Percentiles rank a stretch among this genome's conserved stretches.
Conservation (phyloP, 2,888 invertebrate genomes). For the Penaeus monodon region DNA sequence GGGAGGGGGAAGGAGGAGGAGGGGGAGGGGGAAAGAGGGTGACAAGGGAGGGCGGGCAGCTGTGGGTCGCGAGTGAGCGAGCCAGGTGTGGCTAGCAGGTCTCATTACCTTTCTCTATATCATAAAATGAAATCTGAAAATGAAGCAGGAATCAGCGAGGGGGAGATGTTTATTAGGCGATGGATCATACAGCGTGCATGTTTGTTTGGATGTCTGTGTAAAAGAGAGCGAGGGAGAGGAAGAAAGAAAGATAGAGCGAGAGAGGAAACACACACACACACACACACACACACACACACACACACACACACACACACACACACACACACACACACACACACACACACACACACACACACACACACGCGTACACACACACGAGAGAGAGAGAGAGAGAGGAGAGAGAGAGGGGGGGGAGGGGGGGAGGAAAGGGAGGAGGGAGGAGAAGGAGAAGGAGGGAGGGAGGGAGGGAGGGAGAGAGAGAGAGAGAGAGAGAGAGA, state of each 20-base stretch:
- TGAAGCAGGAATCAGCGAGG: background rate
- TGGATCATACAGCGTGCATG: background rate
- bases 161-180: background rate
- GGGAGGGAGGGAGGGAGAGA: too few species aligned
- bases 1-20: background rate
- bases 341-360: too few species aligned
- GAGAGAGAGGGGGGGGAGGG: too few species aligned
- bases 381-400: background rate
- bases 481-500: too few species aligned
- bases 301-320: too few species aligned
- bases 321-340: too few species aligned
- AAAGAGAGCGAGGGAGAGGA: background rate
- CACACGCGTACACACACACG: too few species aligned
- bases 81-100: background rate
- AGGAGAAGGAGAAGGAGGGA: too few species aligned
- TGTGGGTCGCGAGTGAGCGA: background rate
- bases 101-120: too few species aligned
- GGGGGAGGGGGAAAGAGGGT: background rate
- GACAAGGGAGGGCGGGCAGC: background rate
- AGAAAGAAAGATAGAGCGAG: background rate
- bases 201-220: background rate
- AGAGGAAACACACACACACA: too few species aligned
- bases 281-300: too few species aligned
- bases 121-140: background rate
- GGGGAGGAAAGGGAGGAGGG: too few species aligned